A percentile compares a stretch with the other conserved stretches of the same genome.
Conservation (phyloP, 2,113 vertebrate species). For the Hyperoodon ampullatus region DNA sequence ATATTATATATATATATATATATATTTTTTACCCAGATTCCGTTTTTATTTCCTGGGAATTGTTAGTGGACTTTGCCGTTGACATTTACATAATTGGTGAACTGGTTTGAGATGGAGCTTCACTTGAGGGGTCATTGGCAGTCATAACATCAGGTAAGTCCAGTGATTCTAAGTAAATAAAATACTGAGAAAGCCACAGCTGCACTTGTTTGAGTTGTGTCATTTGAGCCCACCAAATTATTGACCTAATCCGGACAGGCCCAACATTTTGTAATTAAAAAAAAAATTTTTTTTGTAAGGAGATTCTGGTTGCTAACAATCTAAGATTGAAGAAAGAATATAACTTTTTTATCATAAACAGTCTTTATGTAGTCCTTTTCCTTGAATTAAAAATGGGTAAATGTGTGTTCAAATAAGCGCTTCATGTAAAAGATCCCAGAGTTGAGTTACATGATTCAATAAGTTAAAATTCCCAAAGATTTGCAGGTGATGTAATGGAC, state of each 20-base stretch:
- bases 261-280: neutral
- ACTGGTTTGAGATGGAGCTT: neutral
- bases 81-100: neutral
- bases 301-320: neutral
- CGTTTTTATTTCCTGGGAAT: neutral
- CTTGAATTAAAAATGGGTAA: conserved; percentile 27
- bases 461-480: neutral
- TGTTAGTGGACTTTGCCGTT: neutral
- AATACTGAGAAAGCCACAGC: neutral
- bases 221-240: conserved; percentile 7
- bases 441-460: neutral
- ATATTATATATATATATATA: too few relatives aligned
- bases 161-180: neutral
- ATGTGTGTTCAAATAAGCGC: neutral
- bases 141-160: neutral
- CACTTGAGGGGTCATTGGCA: neutral
- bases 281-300: neutral
- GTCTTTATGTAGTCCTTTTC: conserved; percentile 1
- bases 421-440: neutral
- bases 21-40: neutral
- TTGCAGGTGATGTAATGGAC: neutral
- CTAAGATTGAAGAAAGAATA: neutral
- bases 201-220: neutral
- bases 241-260: neutral
- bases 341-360: conserved; percentile 37